Evolutionary conservation across 2,888 invertebrate species (phyloP).

Genomic region (Diplolepis rosae): DNA sequence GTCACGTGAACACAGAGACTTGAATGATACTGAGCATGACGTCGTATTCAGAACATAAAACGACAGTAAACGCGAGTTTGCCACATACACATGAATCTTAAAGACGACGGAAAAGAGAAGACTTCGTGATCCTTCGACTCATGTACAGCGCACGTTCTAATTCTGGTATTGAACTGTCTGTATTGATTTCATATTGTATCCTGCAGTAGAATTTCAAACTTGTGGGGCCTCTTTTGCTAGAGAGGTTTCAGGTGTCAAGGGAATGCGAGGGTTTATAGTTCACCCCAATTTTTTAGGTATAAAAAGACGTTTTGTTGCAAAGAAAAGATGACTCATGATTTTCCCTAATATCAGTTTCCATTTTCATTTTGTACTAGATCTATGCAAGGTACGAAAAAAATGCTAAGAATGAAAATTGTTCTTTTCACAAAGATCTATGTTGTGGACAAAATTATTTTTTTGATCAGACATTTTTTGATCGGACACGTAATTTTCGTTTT

Average conservation of each 20-base stretch:
- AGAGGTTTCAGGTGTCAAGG: slow-evolving; percentile 55
- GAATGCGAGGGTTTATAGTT: slow-evolving; percentile 34
- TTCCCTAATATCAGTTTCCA: too few relatives aligned
- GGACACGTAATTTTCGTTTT: too few relatives aligned
- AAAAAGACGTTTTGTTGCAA: neutral
- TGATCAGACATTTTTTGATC: too few relatives aligned
- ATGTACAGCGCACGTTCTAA: neutral
- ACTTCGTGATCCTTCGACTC: too few relatives aligned
- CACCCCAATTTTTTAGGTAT: neutral
- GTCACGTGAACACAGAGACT: slow-evolving; percentile 63
- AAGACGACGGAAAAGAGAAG: neutral
- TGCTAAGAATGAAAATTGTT: too few relatives aligned
- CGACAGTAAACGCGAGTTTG: slow-evolving; percentile 29
- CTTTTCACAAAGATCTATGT: too few relatives aligned
- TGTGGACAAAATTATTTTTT: too few relatives aligned
- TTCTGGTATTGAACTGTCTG: slow-evolving; percentile 47
- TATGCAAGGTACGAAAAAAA: too few relatives aligned
- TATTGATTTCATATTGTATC: slow-evolving; percentile 65
- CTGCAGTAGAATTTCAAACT: slow-evolving; percentile 61
- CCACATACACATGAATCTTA: slow-evolving; percentile 28
- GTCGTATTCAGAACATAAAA: slow-evolving; percentile 51
- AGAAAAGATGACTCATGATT: neutral
- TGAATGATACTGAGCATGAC: slow-evolving; percentile 52
- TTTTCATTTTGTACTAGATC: too few relatives aligned
- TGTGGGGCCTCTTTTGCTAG: slow-evolving; percentile 53